These are phyloP conservation scores for Varroa destructor DNA, from an alignment of 1,140 invertebrate genomes.

Conservation along the genomic window DNA sequence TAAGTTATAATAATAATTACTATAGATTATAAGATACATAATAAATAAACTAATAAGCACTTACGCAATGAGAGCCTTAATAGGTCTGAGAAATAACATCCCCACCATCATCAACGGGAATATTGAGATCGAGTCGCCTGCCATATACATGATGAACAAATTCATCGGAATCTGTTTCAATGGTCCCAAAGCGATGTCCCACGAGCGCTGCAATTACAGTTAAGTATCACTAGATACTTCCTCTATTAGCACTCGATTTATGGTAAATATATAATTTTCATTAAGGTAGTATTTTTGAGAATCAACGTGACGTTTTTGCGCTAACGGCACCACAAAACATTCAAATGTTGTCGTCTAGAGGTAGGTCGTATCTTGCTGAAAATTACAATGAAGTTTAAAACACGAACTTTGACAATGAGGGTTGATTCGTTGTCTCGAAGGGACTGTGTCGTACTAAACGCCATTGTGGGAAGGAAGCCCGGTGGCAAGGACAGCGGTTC, in stretches of 20 bases:
- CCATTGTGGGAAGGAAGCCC: background rate
- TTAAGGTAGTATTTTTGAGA: too few species aligned
- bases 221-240: too few species aligned
- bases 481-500: background rate
- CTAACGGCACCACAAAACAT: too few species aligned
- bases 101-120: constrained; percentile 99
- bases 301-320: too few species aligned
- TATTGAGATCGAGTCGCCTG: constrained; percentile 95
- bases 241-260: too few species aligned
- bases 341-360: too few species aligned
- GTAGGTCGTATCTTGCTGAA: too few species aligned
- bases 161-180: constrained; percentile 94
- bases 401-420: constrained; percentile 5
- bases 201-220: constrained; percentile 54
- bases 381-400: background rate
- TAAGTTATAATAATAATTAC: too few species aligned
- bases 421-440: background rate
- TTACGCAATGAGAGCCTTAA: constrained; percentile 81
- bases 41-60: constrained; percentile 31
- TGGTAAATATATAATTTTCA: too few species aligned
- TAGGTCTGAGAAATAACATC: constrained; percentile 88
- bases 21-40: too few species aligned
- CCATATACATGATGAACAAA: constrained; percentile 99
- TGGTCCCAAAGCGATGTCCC: constrained; percentile 90
- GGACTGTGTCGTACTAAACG: constrained; percentile 8